These are phyloP conservation scores for Amiota minor DNA, from an alignment of 2,888 invertebrate species.

Conservation along the genomic window DNA sequence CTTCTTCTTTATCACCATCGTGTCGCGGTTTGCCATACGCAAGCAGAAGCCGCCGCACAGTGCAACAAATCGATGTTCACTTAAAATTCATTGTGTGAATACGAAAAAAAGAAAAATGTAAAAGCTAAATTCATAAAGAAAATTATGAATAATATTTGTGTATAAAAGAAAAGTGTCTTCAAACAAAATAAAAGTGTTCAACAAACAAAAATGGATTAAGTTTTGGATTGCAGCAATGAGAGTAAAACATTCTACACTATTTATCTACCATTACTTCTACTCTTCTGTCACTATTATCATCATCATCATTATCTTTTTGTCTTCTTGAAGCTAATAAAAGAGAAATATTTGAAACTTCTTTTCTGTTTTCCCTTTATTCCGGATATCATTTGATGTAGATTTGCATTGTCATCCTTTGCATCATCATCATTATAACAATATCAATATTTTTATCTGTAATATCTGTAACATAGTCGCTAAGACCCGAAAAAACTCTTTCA, in stretches of 20 bases:
- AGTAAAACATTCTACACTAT: too few relatives aligned
- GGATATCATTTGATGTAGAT: not conserved
- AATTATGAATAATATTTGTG: conserved; percentile 16
- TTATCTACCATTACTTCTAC: not conserved
- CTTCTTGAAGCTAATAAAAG: too few relatives aligned
- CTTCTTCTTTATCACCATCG: conserved; percentile 11
- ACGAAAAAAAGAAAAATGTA: conserved; percentile 30
- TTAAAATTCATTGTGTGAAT: conserved; percentile 18
- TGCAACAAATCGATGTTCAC: conserved; percentile 61
- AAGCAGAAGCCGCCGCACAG: conserved; percentile 45
- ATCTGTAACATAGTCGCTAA: too few relatives aligned
- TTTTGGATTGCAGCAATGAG: not conserved
- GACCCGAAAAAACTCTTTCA: not conserved
- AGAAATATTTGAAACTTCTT: not conserved
- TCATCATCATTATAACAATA: not conserved
- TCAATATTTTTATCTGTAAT: not conserved
- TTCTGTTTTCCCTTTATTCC: conserved; percentile 12
- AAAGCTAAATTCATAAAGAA: not conserved
- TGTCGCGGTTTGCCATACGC: conserved; percentile 8
- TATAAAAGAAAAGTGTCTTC: conserved; percentile 1
- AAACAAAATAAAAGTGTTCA: conserved; percentile 4
- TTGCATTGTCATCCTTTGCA: conserved; percentile 25
- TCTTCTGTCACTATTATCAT: not conserved
- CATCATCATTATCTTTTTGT: not conserved
- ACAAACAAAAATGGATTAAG: not conserved